Base-by-base conservation (phyloP, 2,797 vertebrate genomes). In the Falco columbarius region DNA sequence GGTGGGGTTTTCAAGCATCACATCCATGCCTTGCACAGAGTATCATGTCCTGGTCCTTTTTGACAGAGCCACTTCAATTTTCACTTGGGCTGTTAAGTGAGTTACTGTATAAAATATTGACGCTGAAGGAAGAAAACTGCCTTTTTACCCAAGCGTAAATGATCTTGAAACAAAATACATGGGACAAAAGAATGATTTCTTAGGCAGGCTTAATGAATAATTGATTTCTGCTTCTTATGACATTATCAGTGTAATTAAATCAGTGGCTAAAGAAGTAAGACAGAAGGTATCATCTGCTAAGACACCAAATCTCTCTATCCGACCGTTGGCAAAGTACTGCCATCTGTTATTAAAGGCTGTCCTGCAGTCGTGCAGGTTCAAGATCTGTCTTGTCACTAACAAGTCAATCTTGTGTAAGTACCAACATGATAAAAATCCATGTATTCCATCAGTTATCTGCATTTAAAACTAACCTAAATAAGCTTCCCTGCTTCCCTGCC, bases 121-220 rank as follows among this genome's bases (percentile, higher is more conserved):
- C 8, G 3, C 29, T 12, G 44, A 89, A 80, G 72, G 76, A 88
- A 76, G 81, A 94, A 95, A 96, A 92, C 52, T 85, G 42, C 66
- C 73, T 90, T 91, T 89, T 91, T 89, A 92, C 83, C 49, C 40
- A 86, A 89, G 89, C 82, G 89, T 97, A 93, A 95, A 84, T 89
- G 91, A 94, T 96, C 93, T 97, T 95, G 97, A 97, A 98, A 96
- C 92, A 89, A 94, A 96, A 97, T 94, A 96, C 86, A 3, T 46
- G 75, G 75, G 63, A 54, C 71, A 51, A 93, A 94, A 89, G 67
- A 91, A 79, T 61, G 56, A 84, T 88, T 82, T 91, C 87, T 91
- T 95, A 92, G 70, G 47, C 13, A 13, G 32, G 65, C 91, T 89
- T 89, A 82, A 81, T 95, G 93, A 97, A 96, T 97, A 94, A 97